These are phyloP conservation scores for Aurelia sp. DNA, from an alignment of 30 jellyfish, hydroid and myxozoan species.

Conservation along the genomic window DNA sequence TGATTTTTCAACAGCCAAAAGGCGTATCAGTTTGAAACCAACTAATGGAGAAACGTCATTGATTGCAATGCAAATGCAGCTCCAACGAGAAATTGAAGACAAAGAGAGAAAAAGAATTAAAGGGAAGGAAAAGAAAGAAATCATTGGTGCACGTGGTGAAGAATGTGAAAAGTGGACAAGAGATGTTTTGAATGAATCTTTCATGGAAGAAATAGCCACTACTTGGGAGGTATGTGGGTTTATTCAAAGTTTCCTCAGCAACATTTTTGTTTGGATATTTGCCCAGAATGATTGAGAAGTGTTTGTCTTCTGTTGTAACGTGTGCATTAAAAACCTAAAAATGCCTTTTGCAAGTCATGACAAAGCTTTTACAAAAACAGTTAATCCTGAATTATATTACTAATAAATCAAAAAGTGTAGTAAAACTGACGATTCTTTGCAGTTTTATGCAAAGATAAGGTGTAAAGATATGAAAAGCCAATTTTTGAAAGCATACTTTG, in stretches of 20 bases:
- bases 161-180: constrained; percentile 76
- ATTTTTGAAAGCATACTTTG: no score
- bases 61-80: constrained; percentile 76
- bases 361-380: no score
- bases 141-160: constrained; percentile 57
- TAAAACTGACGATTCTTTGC: no score
- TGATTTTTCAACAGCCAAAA: constrained; percentile 22
- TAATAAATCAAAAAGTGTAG: no score
- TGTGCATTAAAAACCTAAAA: no score
- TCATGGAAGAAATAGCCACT: constrained; percentile 50
- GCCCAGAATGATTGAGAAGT: no score
- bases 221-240: constrained; percentile 85
- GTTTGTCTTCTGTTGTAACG: not conserved
- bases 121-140: constrained; percentile 75
- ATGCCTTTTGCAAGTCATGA: no score
- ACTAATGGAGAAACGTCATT: constrained; percentile 72
- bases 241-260: not conserved
- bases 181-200: constrained; percentile 50
- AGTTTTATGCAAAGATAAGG: no score
- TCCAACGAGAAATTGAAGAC: constrained; percentile 74
- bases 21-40: constrained; percentile 36
- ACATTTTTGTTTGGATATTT: not conserved
- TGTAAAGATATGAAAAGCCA: no score
- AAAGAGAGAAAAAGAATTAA: constrained; percentile 70
- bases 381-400: no score